A percentile compares a stretch with the other conserved stretches of the same genome.
These are phyloP conservation scores for Panurus biarmicus DNA, from an alignment of 2,113 vertebrate genomes.

Conservation along the genomic window DNA sequence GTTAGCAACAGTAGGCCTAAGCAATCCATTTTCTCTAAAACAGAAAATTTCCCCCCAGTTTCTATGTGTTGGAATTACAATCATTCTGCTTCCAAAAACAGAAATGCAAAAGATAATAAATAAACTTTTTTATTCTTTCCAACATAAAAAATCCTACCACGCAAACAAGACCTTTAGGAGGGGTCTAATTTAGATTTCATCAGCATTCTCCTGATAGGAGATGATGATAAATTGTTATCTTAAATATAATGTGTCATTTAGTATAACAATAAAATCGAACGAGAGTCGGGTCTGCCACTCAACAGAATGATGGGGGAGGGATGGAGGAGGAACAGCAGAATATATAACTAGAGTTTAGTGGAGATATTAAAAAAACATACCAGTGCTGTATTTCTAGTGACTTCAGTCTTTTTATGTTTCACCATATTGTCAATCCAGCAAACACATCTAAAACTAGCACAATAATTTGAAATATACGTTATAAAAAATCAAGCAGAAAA, in stretches of 20 bases:
- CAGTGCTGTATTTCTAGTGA: not conserved
- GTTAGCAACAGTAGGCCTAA: not conserved
- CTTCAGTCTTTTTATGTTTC: not conserved
- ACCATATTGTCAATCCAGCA: not conserved
- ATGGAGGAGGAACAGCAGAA: not conserved
- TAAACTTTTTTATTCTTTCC: not conserved
- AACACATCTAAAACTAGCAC: conserved; percentile 51
- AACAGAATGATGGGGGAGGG: not conserved
- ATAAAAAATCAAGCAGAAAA: conserved; percentile 54
- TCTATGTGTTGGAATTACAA: not conserved
- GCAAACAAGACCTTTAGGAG: not conserved
- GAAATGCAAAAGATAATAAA: not conserved
- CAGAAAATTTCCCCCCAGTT: not conserved
- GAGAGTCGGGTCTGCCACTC: not conserved
- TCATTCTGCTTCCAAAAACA: not conserved
- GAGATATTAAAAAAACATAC: not conserved
- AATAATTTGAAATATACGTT: conserved; percentile 62
- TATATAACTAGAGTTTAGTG: not conserved
- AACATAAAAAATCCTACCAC: not conserved
- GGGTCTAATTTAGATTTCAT: not conserved
- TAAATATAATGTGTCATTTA: not conserved
- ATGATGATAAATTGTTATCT: not conserved
- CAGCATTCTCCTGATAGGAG: accelerated
- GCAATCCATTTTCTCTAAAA: not conserved
- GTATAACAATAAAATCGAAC: not conserved